Evolutionary conservation across 92 coral and sea anemone genomes (phyloP), one percentile per base, ranked within the genome.

Genomic region (Bergia puertoricense): DNA sequence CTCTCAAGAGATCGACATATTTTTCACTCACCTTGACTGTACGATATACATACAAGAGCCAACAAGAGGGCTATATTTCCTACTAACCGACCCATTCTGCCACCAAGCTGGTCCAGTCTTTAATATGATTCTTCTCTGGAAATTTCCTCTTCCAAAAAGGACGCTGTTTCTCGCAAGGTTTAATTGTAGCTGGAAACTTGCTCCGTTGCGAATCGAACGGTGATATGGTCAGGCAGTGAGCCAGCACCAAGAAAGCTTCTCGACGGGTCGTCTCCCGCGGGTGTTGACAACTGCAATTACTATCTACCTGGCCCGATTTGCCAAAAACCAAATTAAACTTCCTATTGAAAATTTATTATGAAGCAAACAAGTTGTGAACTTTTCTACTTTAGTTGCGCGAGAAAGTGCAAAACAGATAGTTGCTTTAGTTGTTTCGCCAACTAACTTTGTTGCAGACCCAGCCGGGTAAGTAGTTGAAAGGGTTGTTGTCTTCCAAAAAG

Each of bases 21-120:
- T 54, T 54, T 76, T 44, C 80, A 44, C 80, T 76, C 37, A 76
- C 80, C 80, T 76, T 76, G 80, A 44, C 23, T 8, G 22, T 76
- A 57, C n/a, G 80, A 76, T 0, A 76, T n/a, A 10, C 39, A 11
- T 5, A 76, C 80, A 20, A 44, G 5, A 6, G 30, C 80, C 51
- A 76, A 13, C 57, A 42, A 76, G 6, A 76, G 13, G 13, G 22
- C 45, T 3, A 44, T 3, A 13, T 5, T 8, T 20, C 51, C 54
- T 9, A 5, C 15, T 43, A 76, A 41, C 46, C 10, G 80, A 9
- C 14, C 36, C 80, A 76, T 76, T 76, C 22, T 76, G 4, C 56
- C 44, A 22, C 80, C 48, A 3, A 76, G 56, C 80, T 18, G n/a
- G 36, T 76, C 56, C 54, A 76, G n/a, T 42, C 30, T 16, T 6